These are phyloP conservation scores for Gnathonemus echidnorhynchus DNA, from an alignment of 2,113 vertebrate species.

Conservation along the genomic window DNA sequence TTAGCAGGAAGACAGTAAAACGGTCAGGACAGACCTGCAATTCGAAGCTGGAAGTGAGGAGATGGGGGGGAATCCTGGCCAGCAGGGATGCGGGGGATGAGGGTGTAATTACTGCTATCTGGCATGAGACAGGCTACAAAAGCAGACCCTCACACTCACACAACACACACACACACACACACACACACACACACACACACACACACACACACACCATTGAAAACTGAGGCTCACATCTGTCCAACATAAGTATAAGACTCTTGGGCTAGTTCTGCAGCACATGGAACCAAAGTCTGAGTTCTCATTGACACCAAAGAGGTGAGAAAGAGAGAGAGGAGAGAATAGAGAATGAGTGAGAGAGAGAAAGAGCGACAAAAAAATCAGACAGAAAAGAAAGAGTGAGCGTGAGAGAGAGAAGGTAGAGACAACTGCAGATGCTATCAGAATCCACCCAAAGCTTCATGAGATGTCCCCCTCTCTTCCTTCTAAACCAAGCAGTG, in stretches of 20 bases:
- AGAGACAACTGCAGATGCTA: not conserved
- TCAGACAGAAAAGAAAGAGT: not conserved
- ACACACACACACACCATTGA: not conserved
- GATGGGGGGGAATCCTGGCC: not conserved
- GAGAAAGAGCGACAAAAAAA: not conserved
- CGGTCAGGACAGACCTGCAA: not conserved
- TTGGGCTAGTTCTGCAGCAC: not conserved
- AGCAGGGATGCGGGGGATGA: not conserved
- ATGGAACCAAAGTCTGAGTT: not conserved
- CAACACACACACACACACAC: not conserved
- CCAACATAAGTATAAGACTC: not conserved
- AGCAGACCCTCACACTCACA: not conserved
- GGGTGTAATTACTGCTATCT: not conserved
- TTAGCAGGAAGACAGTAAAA: conserved; percentile 8
- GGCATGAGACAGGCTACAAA: not conserved
- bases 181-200: not conserved
- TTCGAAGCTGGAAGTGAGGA: conserved; percentile 9
- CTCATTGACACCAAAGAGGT: no score
- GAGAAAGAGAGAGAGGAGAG: not conserved
- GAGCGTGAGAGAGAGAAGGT: not conserved
- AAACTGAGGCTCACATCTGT: not conserved
- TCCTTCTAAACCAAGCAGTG: not conserved
- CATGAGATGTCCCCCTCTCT: not conserved
- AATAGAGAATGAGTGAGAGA: not conserved
- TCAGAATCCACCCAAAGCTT: not conserved